These are phyloP conservation scores for Allophyes oxyacanthae DNA, from an alignment of 2,888 invertebrate genomes.

Conservation along the genomic window DNA sequence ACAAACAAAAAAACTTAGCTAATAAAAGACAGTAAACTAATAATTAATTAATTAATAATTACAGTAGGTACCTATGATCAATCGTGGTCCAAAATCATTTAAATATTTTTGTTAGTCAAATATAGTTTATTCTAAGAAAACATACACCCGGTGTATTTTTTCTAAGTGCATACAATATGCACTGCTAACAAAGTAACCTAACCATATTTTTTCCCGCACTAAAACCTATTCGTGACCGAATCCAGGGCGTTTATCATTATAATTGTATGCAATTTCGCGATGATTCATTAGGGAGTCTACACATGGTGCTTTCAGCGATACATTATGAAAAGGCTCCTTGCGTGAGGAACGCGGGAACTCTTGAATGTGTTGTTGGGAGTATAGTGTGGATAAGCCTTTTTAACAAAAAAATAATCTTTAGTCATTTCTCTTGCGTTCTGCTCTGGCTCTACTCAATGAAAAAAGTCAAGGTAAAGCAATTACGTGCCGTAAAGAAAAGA, in stretches of 20 bases:
- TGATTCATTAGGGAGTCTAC: conserved; percentile 81
- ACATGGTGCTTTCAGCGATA: conserved; percentile 82
- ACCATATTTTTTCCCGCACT: conserved; percentile 22
- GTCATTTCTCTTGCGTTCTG: no score
- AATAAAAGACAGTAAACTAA: no score
- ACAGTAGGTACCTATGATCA: no score
- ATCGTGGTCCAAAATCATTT: no score
- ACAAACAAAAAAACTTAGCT: no score
- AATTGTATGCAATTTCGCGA: conserved; percentile 76
- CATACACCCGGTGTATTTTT: no score
- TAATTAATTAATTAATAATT: no score
- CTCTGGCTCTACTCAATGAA: no score
- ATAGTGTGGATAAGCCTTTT: conserved; percentile 61
- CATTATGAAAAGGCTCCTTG: conserved; percentile 80
- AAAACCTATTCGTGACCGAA: conserved; percentile 55
- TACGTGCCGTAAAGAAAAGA: no score
- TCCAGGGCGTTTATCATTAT: conserved; percentile 61
- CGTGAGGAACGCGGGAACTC: conserved; percentile 81
- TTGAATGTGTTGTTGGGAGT: conserved; percentile 60
- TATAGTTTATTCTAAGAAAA: neutral
- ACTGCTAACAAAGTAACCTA: conserved; percentile 5
- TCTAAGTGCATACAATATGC: conserved; percentile 10
- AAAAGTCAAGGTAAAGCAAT: no score
- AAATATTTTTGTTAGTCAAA: no score
- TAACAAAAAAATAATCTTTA: no score